A percentile compares a stretch with the other conserved stretches of the same genome.
These are phyloP conservation scores for Synchiropus splendidus DNA, from an alignment of 2,113 vertebrate species.

Conservation along the genomic window DNA sequence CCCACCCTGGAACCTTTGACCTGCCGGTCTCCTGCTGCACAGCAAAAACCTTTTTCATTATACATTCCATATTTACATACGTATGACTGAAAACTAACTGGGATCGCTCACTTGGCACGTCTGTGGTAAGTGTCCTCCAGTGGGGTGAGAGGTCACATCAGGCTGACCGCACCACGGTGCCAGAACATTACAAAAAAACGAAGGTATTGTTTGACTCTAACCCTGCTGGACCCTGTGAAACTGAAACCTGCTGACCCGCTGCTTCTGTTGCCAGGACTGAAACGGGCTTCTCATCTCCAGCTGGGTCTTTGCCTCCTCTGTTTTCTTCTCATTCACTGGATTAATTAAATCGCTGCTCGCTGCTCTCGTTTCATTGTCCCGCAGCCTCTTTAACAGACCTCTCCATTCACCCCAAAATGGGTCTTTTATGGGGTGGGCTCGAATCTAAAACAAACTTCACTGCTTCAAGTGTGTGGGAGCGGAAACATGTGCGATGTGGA, in stretches of 20 bases:
- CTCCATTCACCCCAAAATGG: constrained; percentile 27
- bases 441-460: not conserved
- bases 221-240: constrained; percentile 9
- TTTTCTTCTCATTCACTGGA: constrained; percentile 34
- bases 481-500: constrained; percentile 4
- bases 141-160: constrained; percentile 10
- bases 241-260: constrained; percentile 11
- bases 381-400: constrained; percentile 28
- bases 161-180: not conserved
- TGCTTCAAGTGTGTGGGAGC: not conserved
- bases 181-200: not conserved
- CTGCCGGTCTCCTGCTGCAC: too few relatives aligned
- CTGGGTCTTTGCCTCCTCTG: constrained; percentile 26
- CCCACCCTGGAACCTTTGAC: too few relatives aligned
- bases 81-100: too few relatives aligned
- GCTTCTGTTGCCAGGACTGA: constrained; percentile 9
- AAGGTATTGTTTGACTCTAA: constrained; percentile 9
- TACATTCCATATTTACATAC: too few relatives aligned
- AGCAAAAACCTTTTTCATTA: too few relatives aligned
- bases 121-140: not conserved
- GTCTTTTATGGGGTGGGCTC: constrained; percentile 15
- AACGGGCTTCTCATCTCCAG: constrained; percentile 23
- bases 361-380: constrained; percentile 44
- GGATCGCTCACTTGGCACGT: not conserved
- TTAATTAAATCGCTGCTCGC: constrained; percentile 39